Base-by-base conservation (phyloP, 2,888 invertebrate species). In the Ctenicera cuprea region DNA sequence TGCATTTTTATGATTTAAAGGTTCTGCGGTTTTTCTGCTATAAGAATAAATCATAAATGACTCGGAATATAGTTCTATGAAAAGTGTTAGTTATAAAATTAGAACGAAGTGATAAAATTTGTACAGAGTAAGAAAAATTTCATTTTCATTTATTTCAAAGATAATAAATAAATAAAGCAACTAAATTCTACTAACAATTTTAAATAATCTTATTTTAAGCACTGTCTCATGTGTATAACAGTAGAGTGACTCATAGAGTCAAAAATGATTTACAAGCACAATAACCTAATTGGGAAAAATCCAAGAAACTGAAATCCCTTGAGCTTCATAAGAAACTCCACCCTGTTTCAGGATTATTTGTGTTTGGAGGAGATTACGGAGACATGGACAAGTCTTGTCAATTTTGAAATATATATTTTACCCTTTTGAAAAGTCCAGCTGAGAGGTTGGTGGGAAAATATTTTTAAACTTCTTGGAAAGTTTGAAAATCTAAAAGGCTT, bases 1-100 rank as follows among this genome's bases (percentile, higher is more conserved):
- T 67, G 67, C 67, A 67, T 67, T 43, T 67, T 66, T 66, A 66
- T 66, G 48, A 54, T 20, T 54, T 54, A 30, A 48, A 48, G 18
- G 48, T 48, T 48, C 3, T 48, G 9, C 48, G 33, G 2, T 33
- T 20, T 48, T 16, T 20, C 16, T 20, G 20, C 48, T 7, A 45
- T 45, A 45, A 45, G 5, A 45, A 48, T 11, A 48, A 4, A 45
- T 45, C 16, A 16, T 45, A 45, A 48, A 48, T 16, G 33, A 9
- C 9, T 33, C 9, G 9, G 7, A 33, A 9, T 33, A 33, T 33
- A 33, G 33, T 33, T 33, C 33, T 1, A 33, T 4, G 33, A 33
- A 33, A 8, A 5, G 9, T 33, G 1, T 3, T 26, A 26, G 5
- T 26, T 26, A 26, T n/a, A 5, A 26, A 26, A 26, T 26, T 26